These are phyloP conservation scores for Girardinichthys multiradiatus DNA, from an alignment of 2,113 vertebrate genomes.

Conservation along the genomic window DNA sequence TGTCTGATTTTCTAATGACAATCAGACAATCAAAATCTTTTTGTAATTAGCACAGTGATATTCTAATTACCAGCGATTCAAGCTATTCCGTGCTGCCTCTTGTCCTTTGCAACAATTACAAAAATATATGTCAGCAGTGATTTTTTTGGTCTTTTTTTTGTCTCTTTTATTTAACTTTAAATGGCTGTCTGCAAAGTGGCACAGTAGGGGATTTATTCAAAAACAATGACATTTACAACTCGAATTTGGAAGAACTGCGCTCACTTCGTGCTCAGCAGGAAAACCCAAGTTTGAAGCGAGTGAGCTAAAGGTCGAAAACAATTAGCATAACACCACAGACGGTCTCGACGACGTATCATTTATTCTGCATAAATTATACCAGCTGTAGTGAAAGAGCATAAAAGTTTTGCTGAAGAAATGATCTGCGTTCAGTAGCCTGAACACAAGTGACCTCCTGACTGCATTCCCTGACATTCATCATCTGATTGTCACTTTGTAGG, in stretches of 20 bases:
- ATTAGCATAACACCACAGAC: conserved; percentile 55
- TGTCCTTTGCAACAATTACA: conserved; percentile 91
- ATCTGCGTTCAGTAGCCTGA: conserved; percentile 19
- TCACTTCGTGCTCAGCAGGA: conserved; percentile 55
- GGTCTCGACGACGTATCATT: conserved; percentile 39
- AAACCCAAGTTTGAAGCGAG: conserved; percentile 63
- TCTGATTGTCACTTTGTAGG: conserved; percentile 41
- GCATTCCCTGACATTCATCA: conserved; percentile 40
- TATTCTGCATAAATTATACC: conserved; percentile 39
- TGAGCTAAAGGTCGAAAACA: conserved; percentile 54
- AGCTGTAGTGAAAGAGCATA: conserved; percentile 15
- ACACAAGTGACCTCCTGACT: conserved; percentile 35
- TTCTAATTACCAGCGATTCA: conserved; percentile 97
- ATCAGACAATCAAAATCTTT: conserved; percentile 98
- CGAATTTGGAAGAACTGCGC: conserved; percentile 75
- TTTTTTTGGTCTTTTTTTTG: conserved; percentile 69
- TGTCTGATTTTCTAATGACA: conserved; percentile 91
- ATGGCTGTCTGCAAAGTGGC: conserved; percentile 84
- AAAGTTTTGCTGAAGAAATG: conserved; percentile 17
- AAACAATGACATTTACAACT: conserved; percentile 82
- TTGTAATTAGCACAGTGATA: conserved; percentile 95
- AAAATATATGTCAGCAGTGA: conserved; percentile 90
- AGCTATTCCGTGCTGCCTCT: conserved; percentile 89
- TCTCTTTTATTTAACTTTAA: conserved; percentile 85
- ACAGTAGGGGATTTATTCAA: conserved; percentile 87